These are phyloP conservation scores for Arizona elegans DNA, from an alignment of 2,113 vertebrate species.

Conservation along the genomic window DNA sequence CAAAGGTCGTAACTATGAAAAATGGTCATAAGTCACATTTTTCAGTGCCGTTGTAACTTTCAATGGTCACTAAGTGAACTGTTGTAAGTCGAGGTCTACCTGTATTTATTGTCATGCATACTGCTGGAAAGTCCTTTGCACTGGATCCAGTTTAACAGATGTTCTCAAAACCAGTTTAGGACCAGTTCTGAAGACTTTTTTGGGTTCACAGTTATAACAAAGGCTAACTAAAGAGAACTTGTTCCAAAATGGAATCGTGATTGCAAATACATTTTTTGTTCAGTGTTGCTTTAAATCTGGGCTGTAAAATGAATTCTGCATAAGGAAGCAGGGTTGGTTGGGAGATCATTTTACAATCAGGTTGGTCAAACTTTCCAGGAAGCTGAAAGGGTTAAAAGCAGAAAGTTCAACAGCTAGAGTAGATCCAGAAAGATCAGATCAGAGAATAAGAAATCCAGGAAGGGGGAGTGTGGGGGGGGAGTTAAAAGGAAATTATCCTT, in stretches of 20 bases:
- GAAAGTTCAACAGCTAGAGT: background rate
- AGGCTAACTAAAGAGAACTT: background rate
- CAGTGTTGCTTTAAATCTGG: background rate
- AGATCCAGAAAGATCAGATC: background rate
- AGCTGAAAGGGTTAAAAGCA: background rate
- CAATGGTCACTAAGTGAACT: too few species aligned
- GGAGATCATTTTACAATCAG: background rate
- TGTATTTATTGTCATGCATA: background rate
- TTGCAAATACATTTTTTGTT: background rate
- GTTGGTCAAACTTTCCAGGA: background rate
- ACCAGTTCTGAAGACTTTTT: background rate
- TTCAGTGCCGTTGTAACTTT: too few species aligned
- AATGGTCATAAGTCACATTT: too few species aligned
- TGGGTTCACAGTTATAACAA: too few species aligned
- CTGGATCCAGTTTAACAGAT: background rate
- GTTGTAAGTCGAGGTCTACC: too few species aligned
- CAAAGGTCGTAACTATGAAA: too few species aligned
- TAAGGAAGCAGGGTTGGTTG: background rate
- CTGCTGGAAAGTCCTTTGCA: background rate
- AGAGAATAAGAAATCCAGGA: too few species aligned
- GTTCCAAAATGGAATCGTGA: background rate
- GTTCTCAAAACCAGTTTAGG: background rate
- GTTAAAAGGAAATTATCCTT: too few species aligned
- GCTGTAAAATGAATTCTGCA: background rate
- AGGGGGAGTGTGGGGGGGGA: too few species aligned